Evolutionary conservation across 2,113 vertebrate genomes (phyloP), one percentile per base, ranked within the genome.

Genomic region (Suricata suricatta): DNA sequence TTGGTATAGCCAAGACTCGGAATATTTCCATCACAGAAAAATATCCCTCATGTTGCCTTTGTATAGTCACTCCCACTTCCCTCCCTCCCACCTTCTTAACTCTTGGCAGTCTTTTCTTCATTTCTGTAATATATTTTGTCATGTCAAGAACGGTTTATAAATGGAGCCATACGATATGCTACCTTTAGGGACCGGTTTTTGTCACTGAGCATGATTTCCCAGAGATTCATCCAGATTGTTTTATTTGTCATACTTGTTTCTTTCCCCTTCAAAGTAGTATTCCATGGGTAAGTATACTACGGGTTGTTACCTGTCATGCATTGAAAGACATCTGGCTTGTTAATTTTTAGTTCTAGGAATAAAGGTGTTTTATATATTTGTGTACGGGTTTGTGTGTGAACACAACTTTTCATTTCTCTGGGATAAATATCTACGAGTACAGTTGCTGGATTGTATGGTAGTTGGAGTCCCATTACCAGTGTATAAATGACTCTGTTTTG

Each of bases 391-490:
- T 97, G 87, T 79, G 8, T 88, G 12, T 60, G 19, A 76, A 69
- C 68, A 71, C 47, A 77, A 3, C 27, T 89, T 84, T 88, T 38
- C 2, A 44, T 76, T 92, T 95, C 57, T 82, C 27, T 95, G 47
- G 35, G 6, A 21, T 87, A 66, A 77, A 79, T 92, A 33, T 33
- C 25, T 31, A 90, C 25, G 50, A 92, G 14, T 68, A 0, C 19
- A 82, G 1, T 88, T 85, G 13, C 38, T 80, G 38, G 27, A 2
- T 71, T 60, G 3, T 72, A 35, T 77, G 29, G 54, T 52, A 64
- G 19, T 72, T 72, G 3, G 41, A 47, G 47, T 80, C 17, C 23
- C 21, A 21, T 82, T n/a, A 54, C 29, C 21, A 63, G 0, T 74
- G 41, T 80, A 5, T 41, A n/a, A 80, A 2, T 74, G 41, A 76